Conservation (phyloP, 2,113 vertebrate species). For the Lampris incognitus region DNA sequence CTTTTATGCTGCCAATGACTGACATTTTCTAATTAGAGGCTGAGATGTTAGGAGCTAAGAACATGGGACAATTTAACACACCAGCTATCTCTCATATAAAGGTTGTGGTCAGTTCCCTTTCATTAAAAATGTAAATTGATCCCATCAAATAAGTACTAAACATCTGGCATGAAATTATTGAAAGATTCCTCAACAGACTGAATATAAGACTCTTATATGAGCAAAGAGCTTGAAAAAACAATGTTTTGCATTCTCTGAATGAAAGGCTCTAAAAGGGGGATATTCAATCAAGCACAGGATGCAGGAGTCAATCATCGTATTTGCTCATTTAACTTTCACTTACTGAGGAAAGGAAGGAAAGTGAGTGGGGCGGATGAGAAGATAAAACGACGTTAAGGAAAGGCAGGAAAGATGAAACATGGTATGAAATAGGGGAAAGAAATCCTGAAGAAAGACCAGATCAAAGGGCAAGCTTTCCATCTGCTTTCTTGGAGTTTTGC, state of each 20-base stretch:
- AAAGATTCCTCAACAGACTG: not conserved
- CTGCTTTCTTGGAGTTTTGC: conserved; percentile 7
- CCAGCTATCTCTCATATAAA: not conserved
- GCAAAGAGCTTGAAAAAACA: not conserved
- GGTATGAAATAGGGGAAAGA: not conserved
- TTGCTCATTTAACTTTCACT: not conserved
- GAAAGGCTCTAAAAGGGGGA: not conserved
- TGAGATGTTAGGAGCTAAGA: not conserved
- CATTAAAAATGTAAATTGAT: not conserved
- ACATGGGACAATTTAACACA: not conserved
- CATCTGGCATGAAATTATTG: not conserved
- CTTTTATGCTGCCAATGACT: conserved; percentile 33
- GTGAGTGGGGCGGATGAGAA: no score
- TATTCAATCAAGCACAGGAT: not conserved
- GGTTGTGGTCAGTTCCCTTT: not conserved
- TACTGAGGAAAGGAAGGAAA: not conserved
- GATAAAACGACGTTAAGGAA: no score
- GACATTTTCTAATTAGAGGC: conserved; percentile 9
- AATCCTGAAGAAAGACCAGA: no score
- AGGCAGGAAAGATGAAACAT: not conserved
- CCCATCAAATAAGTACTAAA: not conserved
- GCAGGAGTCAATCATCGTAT: not conserved
- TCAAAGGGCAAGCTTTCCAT: conserved; percentile 1
- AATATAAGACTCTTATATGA: not conserved
- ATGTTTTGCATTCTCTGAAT: not conserved